Evolutionary conservation across 1,140 invertebrate genomes (phyloP).

Genomic region (Trichomalopsis sarcophagae): DNA sequence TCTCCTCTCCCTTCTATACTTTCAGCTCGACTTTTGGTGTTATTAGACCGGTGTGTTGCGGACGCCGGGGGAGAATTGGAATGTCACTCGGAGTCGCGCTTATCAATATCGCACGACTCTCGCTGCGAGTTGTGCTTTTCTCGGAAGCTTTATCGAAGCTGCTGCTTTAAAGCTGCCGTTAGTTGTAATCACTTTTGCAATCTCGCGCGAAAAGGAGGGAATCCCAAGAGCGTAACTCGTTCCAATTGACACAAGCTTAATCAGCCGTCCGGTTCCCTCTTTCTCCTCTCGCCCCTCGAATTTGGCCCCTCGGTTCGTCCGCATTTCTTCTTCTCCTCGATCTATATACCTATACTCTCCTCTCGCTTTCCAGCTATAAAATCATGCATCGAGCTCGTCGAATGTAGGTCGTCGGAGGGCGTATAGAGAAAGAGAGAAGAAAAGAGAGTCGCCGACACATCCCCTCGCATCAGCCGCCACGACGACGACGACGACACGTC

Average conservation of each 20-base stretch:
- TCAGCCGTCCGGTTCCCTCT: not conserved
- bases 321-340: not conserved
- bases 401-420: conserved; percentile 10
- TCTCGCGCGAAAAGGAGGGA: not conserved
- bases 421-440: not conserved
- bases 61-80: no score
- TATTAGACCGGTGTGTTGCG: no score
- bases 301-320: no score
- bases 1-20: no score
- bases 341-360: not conserved
- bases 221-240: not conserved
- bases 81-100: no score
- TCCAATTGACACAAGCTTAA: not conserved
- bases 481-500: conserved; percentile 9
- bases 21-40: no score
- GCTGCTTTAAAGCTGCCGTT: no score
- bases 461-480: not conserved
- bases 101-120: no score
- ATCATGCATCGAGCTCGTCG: not conserved
- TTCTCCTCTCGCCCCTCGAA: no score
- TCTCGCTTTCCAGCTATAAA: not conserved
- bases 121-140: no score
- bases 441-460: conserved; percentile 9
- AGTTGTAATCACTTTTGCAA: no score
- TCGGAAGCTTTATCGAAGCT: no score